phyloP scores from a whole-genome alignment of 2,888 invertebrate genomes.

The Plemyria rubiginata region DNA sequence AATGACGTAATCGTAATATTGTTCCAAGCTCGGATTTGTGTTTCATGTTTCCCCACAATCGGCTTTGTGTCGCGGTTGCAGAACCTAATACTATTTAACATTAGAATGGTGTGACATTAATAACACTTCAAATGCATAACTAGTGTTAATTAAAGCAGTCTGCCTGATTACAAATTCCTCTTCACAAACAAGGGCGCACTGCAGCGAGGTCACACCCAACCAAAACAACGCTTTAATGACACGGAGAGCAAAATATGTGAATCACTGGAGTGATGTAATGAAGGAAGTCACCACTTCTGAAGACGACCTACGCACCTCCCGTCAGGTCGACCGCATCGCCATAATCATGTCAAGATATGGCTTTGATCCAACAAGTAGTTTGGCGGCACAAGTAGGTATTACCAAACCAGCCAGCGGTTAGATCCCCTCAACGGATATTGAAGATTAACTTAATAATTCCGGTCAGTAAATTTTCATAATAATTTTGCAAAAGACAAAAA shows the following conservation, averaged over 20 bases:
- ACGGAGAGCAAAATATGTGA: constrained; percentile 66
- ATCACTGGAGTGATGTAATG: constrained; percentile 78
- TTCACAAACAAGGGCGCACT: constrained; percentile 55
- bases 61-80: constrained; percentile 54
- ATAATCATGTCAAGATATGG: constrained; percentile 62
- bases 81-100: constrained; percentile 53
- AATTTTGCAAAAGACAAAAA: constrained; percentile 36
- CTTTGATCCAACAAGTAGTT: constrained; percentile 47
- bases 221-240: constrained; percentile 60
- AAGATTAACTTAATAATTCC: constrained; percentile 56
- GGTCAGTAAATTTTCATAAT: constrained; percentile 49
- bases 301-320: constrained; percentile 69
- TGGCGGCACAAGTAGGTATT: constrained; percentile 48
- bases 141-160: constrained; percentile 24
- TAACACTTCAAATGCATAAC: constrained; percentile 43
- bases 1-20: constrained; percentile 75
- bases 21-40: constrained; percentile 63
- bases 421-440: constrained; percentile 52
- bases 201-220: constrained; percentile 61
- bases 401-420: constrained; percentile 53
- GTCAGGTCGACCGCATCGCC: constrained; percentile 57
- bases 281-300: constrained; percentile 78
- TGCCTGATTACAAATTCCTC: constrained; percentile 27
- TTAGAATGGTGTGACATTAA: constrained; percentile 49
- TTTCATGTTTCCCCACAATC: constrained; percentile 61